Base-by-base conservation (phyloP, 2,113 vertebrate genomes). In the Beaufortia kweichowensis region DNA sequence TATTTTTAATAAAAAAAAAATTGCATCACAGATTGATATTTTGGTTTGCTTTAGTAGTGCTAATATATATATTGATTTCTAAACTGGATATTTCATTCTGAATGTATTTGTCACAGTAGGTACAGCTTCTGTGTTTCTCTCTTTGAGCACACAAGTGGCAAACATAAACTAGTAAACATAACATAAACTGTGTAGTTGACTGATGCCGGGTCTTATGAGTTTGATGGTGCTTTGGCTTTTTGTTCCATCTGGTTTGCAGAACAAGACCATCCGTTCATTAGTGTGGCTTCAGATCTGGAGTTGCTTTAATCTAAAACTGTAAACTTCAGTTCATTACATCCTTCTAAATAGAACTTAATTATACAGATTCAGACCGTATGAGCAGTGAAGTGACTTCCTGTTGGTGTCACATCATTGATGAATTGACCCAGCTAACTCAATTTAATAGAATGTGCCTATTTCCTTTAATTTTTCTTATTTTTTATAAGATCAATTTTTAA, bases 301-400 rank as follows among this genome's bases (percentile, higher is more conserved):
- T 85, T 89, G 89, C 91, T 93, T 92, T 92, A 92, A 92, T 93
- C 91, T 91, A 90, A 87, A 83, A 89, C 90, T 91, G 88, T 92
- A 92, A 93, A 91, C 91, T 89, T 77, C 74, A 87, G 84, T 91
- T 92, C 91, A 92, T 92, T 92, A 89, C 88, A 89, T 91, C 90
- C 91, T 89, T 84, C 79, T 85, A 88, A 89, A 87, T 75, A 85
- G 79, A 85, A 87, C 82, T 89, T 91, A 89, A 88, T 86, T 90
- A 85, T 85, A 90, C 87, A 75, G 46, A 65, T 84, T 87, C 88
- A 91, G 88, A 89, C 88, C 87, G 89, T 80, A 81, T 80, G 78
- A 85, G 86, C 85, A 76, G 78, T 76, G 84, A 48, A 26, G 24
- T 43, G 17, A 48, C 43, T 68, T 65, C 56, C 41, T 41, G 35